Evolutionary conservation across 2,113 vertebrate species (phyloP).

Genomic region (Oreocharis arfaki): DNA sequence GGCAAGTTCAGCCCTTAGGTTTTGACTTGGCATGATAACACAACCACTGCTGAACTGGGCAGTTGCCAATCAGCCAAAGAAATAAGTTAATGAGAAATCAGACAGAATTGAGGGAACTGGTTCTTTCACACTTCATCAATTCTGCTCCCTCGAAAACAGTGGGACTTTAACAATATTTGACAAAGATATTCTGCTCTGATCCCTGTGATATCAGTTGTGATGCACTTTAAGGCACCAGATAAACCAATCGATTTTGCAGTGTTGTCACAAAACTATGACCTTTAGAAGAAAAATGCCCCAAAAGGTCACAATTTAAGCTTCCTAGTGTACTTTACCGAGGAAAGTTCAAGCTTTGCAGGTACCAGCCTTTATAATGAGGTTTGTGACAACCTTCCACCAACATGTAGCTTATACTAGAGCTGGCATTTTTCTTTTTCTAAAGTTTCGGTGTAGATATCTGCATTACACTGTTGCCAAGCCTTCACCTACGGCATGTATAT

Average conservation of each 20-base stretch:
- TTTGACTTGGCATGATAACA: background rate
- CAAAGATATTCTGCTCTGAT: background rate
- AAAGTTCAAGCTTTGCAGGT: background rate
- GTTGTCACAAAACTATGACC: background rate
- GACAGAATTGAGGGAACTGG: background rate
- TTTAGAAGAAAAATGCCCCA: background rate
- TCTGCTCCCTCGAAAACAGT: background rate
- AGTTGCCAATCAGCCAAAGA: background rate
- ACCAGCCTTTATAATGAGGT: background rate
- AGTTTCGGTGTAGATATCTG: background rate
- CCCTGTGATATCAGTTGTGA: background rate
- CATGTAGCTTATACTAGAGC: background rate
- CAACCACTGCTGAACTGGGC: background rate
- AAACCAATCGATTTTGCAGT: background rate
- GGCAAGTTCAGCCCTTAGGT: background rate
- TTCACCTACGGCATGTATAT: background rate
- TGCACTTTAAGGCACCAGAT: background rate
- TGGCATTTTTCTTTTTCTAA: background rate
- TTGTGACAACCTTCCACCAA: background rate
- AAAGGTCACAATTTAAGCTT: background rate
- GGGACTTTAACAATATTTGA: background rate
- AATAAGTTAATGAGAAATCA: background rate
- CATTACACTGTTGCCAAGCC: background rate
- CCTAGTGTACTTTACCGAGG: background rate
- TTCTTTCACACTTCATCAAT: background rate